phyloP scores from a whole-genome alignment of 1,140 invertebrate species.

The Aleiodes sp. region DNA sequence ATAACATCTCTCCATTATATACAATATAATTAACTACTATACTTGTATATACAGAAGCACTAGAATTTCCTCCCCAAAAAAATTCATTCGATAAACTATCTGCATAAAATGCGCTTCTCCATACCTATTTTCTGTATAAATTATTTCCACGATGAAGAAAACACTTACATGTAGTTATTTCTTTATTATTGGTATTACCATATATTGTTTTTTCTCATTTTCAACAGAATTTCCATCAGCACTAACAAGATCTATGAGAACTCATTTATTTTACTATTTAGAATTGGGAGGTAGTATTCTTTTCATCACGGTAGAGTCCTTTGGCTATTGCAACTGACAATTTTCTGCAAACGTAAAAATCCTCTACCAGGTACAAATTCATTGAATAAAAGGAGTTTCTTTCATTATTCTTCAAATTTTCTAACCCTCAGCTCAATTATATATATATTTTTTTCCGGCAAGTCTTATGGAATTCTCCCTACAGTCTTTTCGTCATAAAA shows the following conservation, averaged over 20 bases:
- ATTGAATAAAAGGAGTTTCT: not conserved
- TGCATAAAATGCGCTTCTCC: no score
- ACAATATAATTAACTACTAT: no score
- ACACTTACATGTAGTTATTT: no score
- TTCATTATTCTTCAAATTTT: not conserved
- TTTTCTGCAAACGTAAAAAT: not conserved
- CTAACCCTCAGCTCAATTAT: not conserved
- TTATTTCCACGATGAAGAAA: no score
- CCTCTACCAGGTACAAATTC: not conserved
- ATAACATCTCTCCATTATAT: no score
- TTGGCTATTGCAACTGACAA: no score
- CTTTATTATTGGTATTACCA: no score
- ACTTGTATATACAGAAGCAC: no score
- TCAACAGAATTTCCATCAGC: not conserved
- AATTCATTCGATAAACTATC: no score
- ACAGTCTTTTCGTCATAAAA: not conserved
- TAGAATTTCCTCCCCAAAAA: no score
- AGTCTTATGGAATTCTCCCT: not conserved
- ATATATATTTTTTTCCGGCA: not conserved
- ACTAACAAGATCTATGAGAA: not conserved
- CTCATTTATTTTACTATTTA: not conserved
- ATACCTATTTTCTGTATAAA: no score
- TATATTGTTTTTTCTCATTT: conserved; percentile 3
- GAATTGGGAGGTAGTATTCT: conserved; percentile 5
- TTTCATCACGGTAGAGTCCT: not conserved